Conservation (phyloP, 2,797 vertebrate species). For the Clarias laeviceps region DNA sequence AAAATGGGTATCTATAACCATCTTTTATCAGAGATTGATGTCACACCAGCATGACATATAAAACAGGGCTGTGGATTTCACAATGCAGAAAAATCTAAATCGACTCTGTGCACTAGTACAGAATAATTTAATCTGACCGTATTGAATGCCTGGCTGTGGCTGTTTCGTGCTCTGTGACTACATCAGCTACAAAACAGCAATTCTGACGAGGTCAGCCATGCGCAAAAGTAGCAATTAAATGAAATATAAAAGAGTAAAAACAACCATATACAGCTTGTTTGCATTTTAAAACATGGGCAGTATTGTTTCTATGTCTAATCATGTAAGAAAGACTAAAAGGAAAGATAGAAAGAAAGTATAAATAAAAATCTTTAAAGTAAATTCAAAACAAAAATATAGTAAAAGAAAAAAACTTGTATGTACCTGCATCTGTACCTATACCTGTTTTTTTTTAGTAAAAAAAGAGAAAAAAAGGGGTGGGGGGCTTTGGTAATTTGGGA, state of each 20-base stretch:
- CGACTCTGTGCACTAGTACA: background rate
- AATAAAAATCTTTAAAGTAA: too few relatives aligned
- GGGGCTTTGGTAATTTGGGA: constrained; percentile 56
- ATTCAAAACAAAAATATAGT: too few relatives aligned
- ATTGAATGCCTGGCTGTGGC: background rate
- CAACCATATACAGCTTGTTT: constrained; percentile 6
- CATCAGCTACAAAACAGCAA: background rate
- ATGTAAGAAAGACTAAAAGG: background rate
- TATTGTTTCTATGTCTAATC: background rate
- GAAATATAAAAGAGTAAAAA: background rate
- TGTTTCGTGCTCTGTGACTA: background rate
- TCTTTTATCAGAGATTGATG: constrained; percentile 8
- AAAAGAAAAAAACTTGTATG: background rate
- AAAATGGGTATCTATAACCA: background rate
- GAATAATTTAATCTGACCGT: constrained; percentile 7
- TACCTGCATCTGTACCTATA: too few relatives aligned
- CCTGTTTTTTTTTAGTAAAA: background rate
- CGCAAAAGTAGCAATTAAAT: constrained; percentile 2
- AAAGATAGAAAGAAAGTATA: background rate
- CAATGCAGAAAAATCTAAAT: background rate
- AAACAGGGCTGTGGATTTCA: background rate
- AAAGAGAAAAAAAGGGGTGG: constrained; percentile 15
- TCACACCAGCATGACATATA: constrained; percentile 13
- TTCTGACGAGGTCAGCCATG: background rate
- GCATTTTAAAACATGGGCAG: background rate